phyloP scores from a whole-genome alignment of 2,888 invertebrate genomes.

The Gisinianus flammeolus region DNA sequence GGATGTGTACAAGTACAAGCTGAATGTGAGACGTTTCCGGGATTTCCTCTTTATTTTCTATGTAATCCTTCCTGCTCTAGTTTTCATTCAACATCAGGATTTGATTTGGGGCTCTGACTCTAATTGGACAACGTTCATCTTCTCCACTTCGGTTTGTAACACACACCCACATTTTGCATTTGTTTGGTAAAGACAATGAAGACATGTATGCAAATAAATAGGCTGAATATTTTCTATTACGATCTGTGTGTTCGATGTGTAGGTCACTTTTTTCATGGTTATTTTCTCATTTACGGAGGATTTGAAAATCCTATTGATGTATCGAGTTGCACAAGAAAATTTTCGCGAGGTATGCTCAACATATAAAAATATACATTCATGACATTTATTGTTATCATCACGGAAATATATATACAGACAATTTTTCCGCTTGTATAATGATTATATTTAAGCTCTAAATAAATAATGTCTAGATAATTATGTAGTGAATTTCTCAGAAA shows the following conservation, averaged over 20 bases:
- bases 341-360: constrained; percentile 32
- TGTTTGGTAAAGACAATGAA: no score
- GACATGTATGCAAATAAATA: no score
- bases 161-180: no score
- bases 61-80: constrained; percentile 27
- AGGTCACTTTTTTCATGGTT: constrained; percentile 17
- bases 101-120: constrained; percentile 21
- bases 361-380: no score
- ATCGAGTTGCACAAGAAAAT: constrained; percentile 23
- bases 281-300: constrained; percentile 34
- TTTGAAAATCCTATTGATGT: constrained; percentile 35
- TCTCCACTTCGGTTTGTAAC: constrained; percentile 5
- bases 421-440: no score
- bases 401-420: no score
- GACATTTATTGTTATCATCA: no score
- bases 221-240: no score
- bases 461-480: no score
- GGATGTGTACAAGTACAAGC: constrained; percentile 43
- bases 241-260: no score
- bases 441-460: no score
- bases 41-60: constrained; percentile 37
- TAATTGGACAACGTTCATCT: not conserved
- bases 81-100: constrained; percentile 34
- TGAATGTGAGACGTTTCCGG: constrained; percentile 26
- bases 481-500: no score